These are phyloP conservation scores for Chorisops tibialis DNA, from an alignment of 2,888 invertebrate species.

Conservation along the genomic window DNA sequence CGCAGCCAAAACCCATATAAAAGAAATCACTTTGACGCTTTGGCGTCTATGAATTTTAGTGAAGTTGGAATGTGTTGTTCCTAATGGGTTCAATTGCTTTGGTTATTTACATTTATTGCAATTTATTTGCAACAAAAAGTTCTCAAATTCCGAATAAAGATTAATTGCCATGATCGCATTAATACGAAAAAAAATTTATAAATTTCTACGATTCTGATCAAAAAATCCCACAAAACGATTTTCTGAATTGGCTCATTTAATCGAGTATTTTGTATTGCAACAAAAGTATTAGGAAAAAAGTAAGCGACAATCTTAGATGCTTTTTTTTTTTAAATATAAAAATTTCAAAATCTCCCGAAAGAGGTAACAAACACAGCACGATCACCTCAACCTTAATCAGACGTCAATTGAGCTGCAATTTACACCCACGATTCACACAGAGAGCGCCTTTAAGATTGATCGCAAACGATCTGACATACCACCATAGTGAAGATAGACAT, in stretches of 20 bases:
- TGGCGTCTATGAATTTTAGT: too few relatives aligned
- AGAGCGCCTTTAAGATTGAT: conserved; percentile 18
- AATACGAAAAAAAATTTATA: too few relatives aligned
- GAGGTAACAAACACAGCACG: conserved; percentile 30
- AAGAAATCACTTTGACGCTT: conserved; percentile 25
- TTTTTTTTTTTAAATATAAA: too few relatives aligned
- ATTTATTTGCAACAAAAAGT: too few relatives aligned
- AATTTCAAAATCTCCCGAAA: background rate
- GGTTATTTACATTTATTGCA: too few relatives aligned
- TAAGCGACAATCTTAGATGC: too few relatives aligned
- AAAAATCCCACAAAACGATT: background rate
- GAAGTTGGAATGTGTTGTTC: too few relatives aligned
- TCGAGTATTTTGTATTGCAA: conserved; percentile 6
- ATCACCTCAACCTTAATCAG: conserved; percentile 32
- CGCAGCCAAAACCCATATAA: conserved; percentile 10
- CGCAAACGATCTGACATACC: background rate
- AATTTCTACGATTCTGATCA: too few relatives aligned
- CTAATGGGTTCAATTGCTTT: too few relatives aligned
- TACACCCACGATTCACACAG: conserved; percentile 28
- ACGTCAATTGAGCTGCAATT: conserved; percentile 33
- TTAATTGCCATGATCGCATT: too few relatives aligned
- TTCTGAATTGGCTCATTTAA: conserved; percentile 21
- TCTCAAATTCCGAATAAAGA: too few relatives aligned
- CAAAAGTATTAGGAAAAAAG: background rate
- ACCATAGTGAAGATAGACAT: too few relatives aligned